Evolutionary conservation across 2,797 vertebrate genomes (phyloP), one percentile per base, ranked within the genome.

Genomic region (Arctocebus calabarensis): DNA sequence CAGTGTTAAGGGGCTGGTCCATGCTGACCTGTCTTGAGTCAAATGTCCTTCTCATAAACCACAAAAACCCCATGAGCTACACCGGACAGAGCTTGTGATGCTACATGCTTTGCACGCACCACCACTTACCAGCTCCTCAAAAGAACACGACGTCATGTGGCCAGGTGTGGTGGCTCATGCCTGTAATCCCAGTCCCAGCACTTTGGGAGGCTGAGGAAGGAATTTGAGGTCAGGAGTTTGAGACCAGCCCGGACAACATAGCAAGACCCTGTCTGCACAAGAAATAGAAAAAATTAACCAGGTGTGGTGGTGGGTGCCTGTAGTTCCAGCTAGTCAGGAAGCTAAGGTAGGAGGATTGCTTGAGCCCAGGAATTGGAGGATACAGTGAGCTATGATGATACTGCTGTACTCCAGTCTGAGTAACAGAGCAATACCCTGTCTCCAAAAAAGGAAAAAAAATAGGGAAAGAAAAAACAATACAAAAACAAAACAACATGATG

Each of bases 31-130:
- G 20, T 2, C 45, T 64, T 17, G 6, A 7, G 22, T 52, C 20
- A 14, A 73, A n/a, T 7, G 48, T 23, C 23, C 29, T 45, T 48
- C 71, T 37, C 37, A 7, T 17, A 40, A 62, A 13, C 71, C 2
- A 0, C 2, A 5, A 12, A 14, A 11, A 1, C 4, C 9, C 1
- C 23, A 0, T 0, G 9, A 32, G 79, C 22, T 29, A 4, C 0
- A 1, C 1, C 0, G 0, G 68, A 7, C 1, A 13, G 13, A 1
- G 5, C 32, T 34, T 2, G 4, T 32, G 9, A 4, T 3, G 23
- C 40, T 40, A 2, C 0, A 0, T 7, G 45, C 40, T 34, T 32
- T 1, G 62, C 55, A 7, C 0, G 0, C 3, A 3, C 8, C 17
- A 0, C 57, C 10, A 57, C 57, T 45, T 27, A 22, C 27, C 48